Evolutionary conservation across 2,888 invertebrate species (phyloP).

Genomic region (Calliphora vomitoria): DNA sequence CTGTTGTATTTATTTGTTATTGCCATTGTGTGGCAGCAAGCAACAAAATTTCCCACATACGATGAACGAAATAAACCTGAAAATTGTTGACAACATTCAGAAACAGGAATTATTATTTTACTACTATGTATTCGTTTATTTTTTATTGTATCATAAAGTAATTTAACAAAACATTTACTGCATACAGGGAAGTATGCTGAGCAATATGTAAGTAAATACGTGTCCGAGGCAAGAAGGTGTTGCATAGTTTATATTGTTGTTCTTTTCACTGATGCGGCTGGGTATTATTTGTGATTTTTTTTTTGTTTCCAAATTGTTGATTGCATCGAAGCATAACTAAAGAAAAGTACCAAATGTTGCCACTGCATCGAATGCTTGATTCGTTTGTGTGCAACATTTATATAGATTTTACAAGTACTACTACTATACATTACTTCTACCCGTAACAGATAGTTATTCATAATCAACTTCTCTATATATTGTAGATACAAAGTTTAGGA

Average conservation of each 20-base stretch:
- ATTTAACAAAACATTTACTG: background rate
- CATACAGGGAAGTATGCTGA: constrained; percentile 30
- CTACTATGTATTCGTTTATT: background rate
- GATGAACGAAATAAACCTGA: constrained; percentile 64
- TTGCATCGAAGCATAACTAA: constrained; percentile 32
- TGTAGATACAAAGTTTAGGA: constrained; percentile 42
- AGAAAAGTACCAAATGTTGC: constrained; percentile 31
- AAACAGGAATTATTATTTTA: constrained; percentile 53
- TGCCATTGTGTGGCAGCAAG: constrained; percentile 24
- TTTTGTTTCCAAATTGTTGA: constrained; percentile 1
- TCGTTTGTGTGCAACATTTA: background rate
- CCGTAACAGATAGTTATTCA: constrained; percentile 32
- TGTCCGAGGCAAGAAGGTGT: constrained; percentile 25
- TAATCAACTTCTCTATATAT: constrained; percentile 34
- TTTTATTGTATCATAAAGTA: background rate
- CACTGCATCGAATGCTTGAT: constrained; percentile 3
- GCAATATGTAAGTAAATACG: background rate
- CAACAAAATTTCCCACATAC: constrained; percentile 60
- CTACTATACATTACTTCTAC: background rate
- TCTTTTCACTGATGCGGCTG: constrained; percentile 37
- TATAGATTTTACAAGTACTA: background rate
- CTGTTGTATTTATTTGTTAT: constrained; percentile 19
- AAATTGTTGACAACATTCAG: constrained; percentile 55
- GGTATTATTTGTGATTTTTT: background rate
- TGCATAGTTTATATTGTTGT: constrained; percentile 46